Percentiles rank a stretch among this genome's conserved stretches.
Evolutionary conservation across 2,113 vertebrate genomes (phyloP).

Genomic region (Ellobius talpinus): DNA sequence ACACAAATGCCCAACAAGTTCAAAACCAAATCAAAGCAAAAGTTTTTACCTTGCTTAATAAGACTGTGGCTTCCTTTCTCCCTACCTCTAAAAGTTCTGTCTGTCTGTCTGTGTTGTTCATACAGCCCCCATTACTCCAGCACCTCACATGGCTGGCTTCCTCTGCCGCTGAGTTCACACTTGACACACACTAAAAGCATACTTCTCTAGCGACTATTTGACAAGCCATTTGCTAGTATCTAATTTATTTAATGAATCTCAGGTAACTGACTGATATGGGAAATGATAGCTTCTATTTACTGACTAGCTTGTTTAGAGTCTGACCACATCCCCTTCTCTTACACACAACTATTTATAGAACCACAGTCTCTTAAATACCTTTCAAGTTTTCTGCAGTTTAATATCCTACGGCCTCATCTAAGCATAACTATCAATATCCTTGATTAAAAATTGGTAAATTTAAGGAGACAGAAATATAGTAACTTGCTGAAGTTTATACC

Average conservation of each 20-base stretch:
- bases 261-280: background rate
- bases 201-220: background rate
- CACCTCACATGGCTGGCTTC: background rate
- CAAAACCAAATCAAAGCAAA: background rate
- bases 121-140: background rate
- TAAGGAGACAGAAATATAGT: slow-evolving; percentile 4
- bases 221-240: background rate
- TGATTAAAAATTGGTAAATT: slow-evolving; percentile 39
- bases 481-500: slow-evolving; percentile 35
- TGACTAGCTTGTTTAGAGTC: background rate
- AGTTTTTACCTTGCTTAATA: background rate
- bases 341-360: background rate
- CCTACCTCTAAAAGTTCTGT: background rate
- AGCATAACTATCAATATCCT: slow-evolving; percentile 25
- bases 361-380: background rate
- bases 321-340: background rate
- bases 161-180: background rate
- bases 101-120: background rate
- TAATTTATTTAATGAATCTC: background rate
- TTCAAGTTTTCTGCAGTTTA: slow-evolving; percentile 17
- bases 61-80: background rate
- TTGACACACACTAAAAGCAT: background rate
- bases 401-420: background rate
- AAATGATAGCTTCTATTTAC: background rate
- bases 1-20: background rate